Conservation (phyloP, 2,113 vertebrate species). For the Porphyrio hochstetteri region DNA sequence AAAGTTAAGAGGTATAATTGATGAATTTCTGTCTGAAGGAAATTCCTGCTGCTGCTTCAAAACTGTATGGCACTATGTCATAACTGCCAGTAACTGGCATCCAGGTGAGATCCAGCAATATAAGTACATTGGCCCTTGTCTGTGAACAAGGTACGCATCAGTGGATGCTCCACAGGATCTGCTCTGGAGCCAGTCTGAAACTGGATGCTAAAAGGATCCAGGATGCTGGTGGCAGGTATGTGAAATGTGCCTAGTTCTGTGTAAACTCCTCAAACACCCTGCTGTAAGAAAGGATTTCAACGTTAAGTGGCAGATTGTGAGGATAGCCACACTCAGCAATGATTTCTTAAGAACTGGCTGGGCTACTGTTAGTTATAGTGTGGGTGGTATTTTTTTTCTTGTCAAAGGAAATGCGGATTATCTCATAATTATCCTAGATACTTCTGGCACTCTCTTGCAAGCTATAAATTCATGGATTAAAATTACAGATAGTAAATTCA, state of each 20-base stretch:
- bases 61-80: neutral
- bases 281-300: neutral
- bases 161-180: neutral
- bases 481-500: neutral
- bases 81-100: neutral
- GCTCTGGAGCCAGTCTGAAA: neutral
- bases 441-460: slow-evolving; percentile 16
- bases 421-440: slow-evolving; percentile 2
- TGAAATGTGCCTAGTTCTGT: neutral
- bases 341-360: slow-evolving; percentile 1
- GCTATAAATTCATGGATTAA: slow-evolving; percentile 25
- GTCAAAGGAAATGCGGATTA: slow-evolving; percentile 13
- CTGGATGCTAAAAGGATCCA: neutral
- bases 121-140: neutral
- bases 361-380: neutral
- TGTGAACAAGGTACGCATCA: neutral
- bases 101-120: neutral
- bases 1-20: neutral
- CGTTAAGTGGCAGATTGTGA: neutral
- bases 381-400: slow-evolving; percentile 1
- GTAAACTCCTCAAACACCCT: neutral
- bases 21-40: neutral
- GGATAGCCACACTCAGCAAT: neutral
- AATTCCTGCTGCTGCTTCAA: neutral
- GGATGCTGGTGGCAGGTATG: neutral